A percentile compares a stretch with the other conserved stretches of the same genome.
These are phyloP conservation scores for Microcaecilia unicolor DNA, from an alignment of 2,797 vertebrate species.

Conservation along the genomic window DNA sequence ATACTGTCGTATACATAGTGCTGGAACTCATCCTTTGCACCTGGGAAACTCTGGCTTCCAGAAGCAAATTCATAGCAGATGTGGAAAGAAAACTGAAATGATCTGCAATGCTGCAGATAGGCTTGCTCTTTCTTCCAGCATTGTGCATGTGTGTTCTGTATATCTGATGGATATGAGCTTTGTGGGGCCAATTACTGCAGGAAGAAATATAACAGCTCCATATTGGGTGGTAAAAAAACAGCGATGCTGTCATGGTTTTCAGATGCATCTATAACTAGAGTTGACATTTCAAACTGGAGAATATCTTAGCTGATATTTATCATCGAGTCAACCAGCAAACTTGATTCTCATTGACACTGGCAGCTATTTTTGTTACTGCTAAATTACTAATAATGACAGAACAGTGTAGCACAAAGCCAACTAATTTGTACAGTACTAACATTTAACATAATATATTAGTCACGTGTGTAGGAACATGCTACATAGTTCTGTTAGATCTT, in stretches of 20 bases:
- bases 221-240: conserved; percentile 17
- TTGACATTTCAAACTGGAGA: conserved; percentile 29
- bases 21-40: too few relatives aligned
- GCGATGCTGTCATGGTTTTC: conserved; percentile 19
- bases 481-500: too few relatives aligned
- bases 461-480: too few relatives aligned
- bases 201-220: conserved; percentile 10
- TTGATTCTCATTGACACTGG: conserved; percentile 16
- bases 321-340: conserved; percentile 12
- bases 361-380: conserved; percentile 16
- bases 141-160: accelerated
- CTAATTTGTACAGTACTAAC: conserved; percentile 17
- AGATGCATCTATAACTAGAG: conserved; percentile 13
- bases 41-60: too few relatives aligned
- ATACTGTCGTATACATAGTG: too few relatives aligned
- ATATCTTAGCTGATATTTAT: conserved; percentile 18
- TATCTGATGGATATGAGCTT: too few relatives aligned
- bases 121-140: background rate
- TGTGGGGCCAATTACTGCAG: conserved; percentile 3
- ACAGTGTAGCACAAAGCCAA: conserved; percentile 7
- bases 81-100: conserved; percentile 11
- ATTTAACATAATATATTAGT: conserved; percentile 19
- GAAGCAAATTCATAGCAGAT: conserved; percentile 10
- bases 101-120: conserved; percentile 1
- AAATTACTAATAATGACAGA: background rate